Evolutionary conservation across 2,888 invertebrate genomes (phyloP).

Genomic region (Sisyra nigra): DNA sequence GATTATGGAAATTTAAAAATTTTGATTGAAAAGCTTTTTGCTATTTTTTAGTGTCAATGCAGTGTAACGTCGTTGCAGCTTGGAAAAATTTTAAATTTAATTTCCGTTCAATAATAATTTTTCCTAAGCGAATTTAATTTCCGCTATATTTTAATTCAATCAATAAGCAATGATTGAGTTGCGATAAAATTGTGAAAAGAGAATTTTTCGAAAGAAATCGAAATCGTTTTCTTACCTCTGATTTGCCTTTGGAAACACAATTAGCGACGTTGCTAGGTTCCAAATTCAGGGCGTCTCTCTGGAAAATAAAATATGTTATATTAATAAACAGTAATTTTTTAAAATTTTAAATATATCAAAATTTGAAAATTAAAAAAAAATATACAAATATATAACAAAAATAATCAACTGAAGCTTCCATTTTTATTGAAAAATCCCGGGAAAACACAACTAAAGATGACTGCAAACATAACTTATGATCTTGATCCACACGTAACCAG

Average conservation of each 20-base stretch:
- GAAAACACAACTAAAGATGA: background rate
- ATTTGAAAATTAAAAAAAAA: background rate
- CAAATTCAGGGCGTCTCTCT: constrained; percentile 77
- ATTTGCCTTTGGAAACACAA: constrained; percentile 90
- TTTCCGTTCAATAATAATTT: too few species aligned
- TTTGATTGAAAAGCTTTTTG: too few species aligned
- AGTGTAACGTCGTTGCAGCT: too few species aligned
- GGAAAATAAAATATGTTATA: constrained; percentile 23
- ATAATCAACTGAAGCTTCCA: background rate
- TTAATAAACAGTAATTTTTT: too few species aligned
- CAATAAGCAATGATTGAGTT: too few species aligned
- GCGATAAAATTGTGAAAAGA: too few species aligned
- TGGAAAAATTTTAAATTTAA: too few species aligned
- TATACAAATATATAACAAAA: background rate
- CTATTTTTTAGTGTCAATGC: too few species aligned
- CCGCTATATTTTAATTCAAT: too few species aligned
- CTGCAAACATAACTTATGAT: background rate
- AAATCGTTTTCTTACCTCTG: constrained; percentile 55
- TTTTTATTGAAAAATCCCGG: background rate
- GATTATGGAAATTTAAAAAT: too few species aligned
- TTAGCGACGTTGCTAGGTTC: constrained; percentile 83
- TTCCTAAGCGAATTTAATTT: too few species aligned
- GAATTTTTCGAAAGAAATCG: too few species aligned
- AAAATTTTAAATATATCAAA: background rate
- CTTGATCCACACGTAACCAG: background rate